A percentile compares a stretch with the other conserved stretches of the same genome.
phyloP scores from a whole-genome alignment of 2,113 vertebrate genomes.

The Cebidichthys violaceus region DNA sequence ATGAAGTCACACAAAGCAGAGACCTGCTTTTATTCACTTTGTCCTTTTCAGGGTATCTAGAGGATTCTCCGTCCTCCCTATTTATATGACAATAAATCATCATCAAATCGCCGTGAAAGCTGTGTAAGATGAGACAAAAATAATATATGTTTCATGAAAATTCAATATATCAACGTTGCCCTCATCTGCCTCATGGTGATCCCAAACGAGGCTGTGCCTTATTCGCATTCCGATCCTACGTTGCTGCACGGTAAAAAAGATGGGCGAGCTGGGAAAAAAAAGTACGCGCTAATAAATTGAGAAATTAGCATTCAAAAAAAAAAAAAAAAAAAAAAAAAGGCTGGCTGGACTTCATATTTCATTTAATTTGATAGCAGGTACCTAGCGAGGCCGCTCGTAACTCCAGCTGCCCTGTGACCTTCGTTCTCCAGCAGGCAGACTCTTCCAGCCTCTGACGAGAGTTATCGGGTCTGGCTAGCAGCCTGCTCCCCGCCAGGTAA shows the following conservation, averaged over 20 bases:
- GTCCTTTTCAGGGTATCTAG: not conserved
- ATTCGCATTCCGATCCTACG: not conserved
- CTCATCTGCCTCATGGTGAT: not conserved
- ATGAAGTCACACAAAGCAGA: not conserved
- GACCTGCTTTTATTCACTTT: not conserved
- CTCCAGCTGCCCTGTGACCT: constrained; percentile 81
- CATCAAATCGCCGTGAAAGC: not conserved
- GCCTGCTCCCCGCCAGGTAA: constrained; percentile 79
- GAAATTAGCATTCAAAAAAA: constrained; percentile 71
- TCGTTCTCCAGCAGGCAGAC: constrained; percentile 82
- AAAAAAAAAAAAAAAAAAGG: not conserved
- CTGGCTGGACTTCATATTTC: constrained; percentile 75
- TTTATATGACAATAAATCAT: not conserved
- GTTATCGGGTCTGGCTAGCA: constrained; percentile 84
- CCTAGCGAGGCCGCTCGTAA: constrained; percentile 71
- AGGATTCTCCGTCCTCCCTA: not conserved
- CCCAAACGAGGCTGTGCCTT: not conserved
- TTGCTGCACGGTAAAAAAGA: not conserved
- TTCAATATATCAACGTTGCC: not conserved
- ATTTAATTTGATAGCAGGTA: constrained; percentile 76
- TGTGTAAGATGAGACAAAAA: not conserved
- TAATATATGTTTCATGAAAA: not conserved
- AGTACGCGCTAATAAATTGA: constrained; percentile 15
- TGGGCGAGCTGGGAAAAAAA: not conserved
- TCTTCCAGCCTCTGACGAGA: constrained; percentile 81